A percentile compares a stretch with the other conserved stretches of the same genome.
Conservation (phyloP, 1,140 invertebrate genomes). For the Anadara kagoshimensis region DNA sequence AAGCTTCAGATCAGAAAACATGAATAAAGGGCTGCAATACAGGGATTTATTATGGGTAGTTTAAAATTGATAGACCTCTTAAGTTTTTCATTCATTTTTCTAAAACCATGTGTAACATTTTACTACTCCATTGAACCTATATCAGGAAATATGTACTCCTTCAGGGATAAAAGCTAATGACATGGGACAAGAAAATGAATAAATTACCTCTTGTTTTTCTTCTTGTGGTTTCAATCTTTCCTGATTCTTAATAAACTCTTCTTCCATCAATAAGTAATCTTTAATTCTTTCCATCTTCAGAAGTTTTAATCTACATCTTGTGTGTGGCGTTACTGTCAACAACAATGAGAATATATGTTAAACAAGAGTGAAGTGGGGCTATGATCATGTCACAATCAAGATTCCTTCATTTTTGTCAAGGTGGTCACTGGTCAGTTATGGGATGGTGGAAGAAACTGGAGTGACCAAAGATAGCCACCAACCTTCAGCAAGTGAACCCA, state of each 20-base stretch:
- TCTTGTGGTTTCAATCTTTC: conserved; percentile 98
- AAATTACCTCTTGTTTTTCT: conserved; percentile 92
- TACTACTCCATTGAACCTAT: too few species aligned
- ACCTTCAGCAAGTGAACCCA: too few species aligned
- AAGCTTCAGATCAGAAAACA: too few species aligned
- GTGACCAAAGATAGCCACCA: background rate
- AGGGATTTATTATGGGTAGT: too few species aligned
- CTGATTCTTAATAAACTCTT: conserved; percentile 99
- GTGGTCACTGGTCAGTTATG: background rate
- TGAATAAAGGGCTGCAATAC: too few species aligned
- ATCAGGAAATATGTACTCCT: too few species aligned
- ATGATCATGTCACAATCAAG: too few species aligned
- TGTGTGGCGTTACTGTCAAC: conserved; percentile 91
- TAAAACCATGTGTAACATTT: too few species aligned
- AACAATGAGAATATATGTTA: conserved; percentile 23
- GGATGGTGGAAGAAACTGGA: background rate
- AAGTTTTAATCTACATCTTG: conserved; percentile 95
- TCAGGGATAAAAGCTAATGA: too few species aligned
- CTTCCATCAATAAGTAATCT: conserved; percentile 99
- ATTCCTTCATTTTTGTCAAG: background rate
- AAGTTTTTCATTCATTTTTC: too few species aligned
- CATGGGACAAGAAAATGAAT: too few species aligned
- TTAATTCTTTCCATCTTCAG: conserved; percentile 98
- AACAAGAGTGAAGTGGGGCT: background rate
- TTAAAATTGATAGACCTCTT: too few species aligned